A percentile compares a stretch with the other conserved stretches of the same genome.
These are phyloP conservation scores for Petrocephalus schoutedeni DNA, from an alignment of 2,797 vertebrate genomes.

Conservation along the genomic window DNA sequence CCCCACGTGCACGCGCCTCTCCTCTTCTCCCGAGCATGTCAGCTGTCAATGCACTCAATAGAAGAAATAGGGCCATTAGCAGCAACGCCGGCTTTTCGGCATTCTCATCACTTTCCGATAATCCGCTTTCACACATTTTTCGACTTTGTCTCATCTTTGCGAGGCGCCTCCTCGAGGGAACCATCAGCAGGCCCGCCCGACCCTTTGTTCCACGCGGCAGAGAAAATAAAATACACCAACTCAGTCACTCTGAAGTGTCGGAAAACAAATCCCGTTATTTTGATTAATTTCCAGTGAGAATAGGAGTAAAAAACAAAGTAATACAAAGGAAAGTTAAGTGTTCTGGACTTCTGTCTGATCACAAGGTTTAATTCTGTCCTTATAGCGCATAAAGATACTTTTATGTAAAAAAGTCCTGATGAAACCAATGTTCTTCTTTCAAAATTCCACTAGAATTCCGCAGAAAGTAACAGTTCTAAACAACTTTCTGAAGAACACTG, in stretches of 20 bases:
- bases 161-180: constrained; percentile 40
- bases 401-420: background rate
- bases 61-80: constrained; percentile 34
- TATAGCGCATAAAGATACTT: background rate
- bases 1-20: background rate
- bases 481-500: background rate
- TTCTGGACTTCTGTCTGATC: background rate
- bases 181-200: constrained; percentile 51
- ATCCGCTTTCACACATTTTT: constrained; percentile 42
- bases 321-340: background rate
- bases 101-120: constrained; percentile 34
- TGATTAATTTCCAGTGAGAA: constrained; percentile 8
- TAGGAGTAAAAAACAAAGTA: background rate
- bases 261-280: background rate
- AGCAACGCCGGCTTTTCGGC: constrained; percentile 45
- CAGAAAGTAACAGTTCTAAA: background rate
- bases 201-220: constrained; percentile 44
- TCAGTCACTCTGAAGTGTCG: constrained; percentile 24
- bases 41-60: background rate
- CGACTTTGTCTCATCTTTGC: constrained; percentile 39
- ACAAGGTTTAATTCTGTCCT: background rate
- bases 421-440: background rate
- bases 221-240: constrained; percentile 53
- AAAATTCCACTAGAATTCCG: background rate
- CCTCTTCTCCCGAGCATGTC: constrained; percentile 15